Evolutionary conservation across 1,140 invertebrate species (phyloP), one percentile per base, ranked within the genome.

Genomic region (Proales similis): DNA sequence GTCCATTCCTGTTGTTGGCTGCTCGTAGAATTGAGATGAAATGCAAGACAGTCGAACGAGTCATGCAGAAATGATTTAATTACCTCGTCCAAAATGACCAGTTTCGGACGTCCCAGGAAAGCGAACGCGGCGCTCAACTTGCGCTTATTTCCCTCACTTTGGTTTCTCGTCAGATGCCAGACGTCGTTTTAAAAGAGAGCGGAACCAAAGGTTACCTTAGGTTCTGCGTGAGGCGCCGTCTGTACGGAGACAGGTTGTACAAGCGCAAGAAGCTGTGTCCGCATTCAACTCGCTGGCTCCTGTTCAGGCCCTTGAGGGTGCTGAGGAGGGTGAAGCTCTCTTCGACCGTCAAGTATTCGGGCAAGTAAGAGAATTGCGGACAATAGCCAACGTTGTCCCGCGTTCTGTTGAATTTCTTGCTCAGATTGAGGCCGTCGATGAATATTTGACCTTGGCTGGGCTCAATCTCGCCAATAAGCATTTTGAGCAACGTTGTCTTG

Each of bases 121-220:
- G 92, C 86, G 42, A 98, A 83, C 0, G 91, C 90, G 38, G 90
- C 89, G 66, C 87, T 93, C 24, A 98, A 75, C 72, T 96, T 94
- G 42, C 92, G 80, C 72, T 92, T 94, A 67, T 94, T 97, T 0
- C 92, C 93, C 20, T 66, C 67, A 20, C 57, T 61, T 9, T 33
- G 27, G 27, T 45, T 17, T 46, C 47, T 30, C 5, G 26, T 17
- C 14, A 5, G 11, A 46, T 30, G 12, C 32, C 22, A 61, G 5
- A 32, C 14, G 5, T 30, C 27, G 4, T 33, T n/a, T 22, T 45
- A n/a, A 32, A 46, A 61, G 32, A 57, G 32, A 19, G 17, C 30
- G 2, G 2, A 3, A 14, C 2, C n/a, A 39, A 4, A 39, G n/a
- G 3, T 39, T 4, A 39, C 36, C 36, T 39, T 2, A 39, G 4